phyloP scores from a whole-genome alignment of 2,113 vertebrate species.

The Circaetus gallicus region DNA sequence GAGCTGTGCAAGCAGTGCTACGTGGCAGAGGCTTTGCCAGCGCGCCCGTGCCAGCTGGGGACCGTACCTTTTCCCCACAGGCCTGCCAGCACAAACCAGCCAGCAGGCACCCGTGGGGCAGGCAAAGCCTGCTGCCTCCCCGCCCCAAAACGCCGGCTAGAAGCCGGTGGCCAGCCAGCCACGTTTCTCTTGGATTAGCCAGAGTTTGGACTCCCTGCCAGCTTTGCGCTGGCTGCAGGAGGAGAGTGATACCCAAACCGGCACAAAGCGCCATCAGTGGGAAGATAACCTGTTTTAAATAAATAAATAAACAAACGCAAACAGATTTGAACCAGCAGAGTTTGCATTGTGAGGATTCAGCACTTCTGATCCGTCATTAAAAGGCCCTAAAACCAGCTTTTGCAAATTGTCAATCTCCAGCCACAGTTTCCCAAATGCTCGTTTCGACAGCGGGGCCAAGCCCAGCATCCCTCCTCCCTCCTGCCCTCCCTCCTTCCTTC shows the following conservation, averaged over 20 bases:
- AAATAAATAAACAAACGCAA: not conserved
- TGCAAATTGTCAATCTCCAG: not conserved
- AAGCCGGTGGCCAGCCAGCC: not conserved
- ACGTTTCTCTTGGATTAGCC: not conserved
- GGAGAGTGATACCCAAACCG: not conserved
- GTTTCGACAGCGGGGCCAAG: not conserved
- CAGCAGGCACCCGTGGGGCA: not conserved
- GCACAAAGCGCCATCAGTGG: not conserved
- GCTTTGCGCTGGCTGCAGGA: not conserved
- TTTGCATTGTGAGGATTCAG: not conserved
- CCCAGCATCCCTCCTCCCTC: not conserved
- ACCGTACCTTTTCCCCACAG: rapidly evolving
- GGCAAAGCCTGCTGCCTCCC: not conserved
- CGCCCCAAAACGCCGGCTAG: rapidly evolving
- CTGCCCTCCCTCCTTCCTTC: not conserved
- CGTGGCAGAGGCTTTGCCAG: not conserved
- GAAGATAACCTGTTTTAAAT: not conserved
- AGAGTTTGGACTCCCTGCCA: not conserved
- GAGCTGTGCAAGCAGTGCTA: rapidly evolving
- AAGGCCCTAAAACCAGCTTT: not conserved
- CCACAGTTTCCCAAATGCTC: not conserved
- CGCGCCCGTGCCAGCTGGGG: rapidly evolving
- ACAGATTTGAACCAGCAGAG: not conserved
- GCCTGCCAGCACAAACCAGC: not conserved
- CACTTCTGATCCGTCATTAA: not conserved